Conservation (phyloP, 2,113 vertebrate genomes). For the Pseudorasbora parva region DNA sequence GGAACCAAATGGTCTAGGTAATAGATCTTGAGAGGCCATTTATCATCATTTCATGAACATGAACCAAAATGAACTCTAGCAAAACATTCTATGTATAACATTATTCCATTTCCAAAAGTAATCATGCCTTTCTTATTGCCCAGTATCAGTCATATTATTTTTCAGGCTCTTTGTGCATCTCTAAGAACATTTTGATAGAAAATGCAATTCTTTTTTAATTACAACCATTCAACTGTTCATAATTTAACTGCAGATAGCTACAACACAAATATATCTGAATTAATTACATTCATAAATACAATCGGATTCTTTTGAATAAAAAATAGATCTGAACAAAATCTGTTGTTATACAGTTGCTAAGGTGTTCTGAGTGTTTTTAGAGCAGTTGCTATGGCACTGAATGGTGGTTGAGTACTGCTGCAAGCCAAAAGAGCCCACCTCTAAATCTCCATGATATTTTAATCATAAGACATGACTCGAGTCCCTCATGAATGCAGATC, state of each 20-base stretch:
- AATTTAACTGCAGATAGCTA: neutral
- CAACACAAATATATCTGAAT: too few relatives aligned
- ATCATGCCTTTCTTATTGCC: neutral
- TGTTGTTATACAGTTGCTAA: neutral
- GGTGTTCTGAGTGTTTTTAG: neutral
- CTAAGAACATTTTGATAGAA: neutral
- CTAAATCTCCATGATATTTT: too few relatives aligned
- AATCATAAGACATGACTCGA: too few relatives aligned
- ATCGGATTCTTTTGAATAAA: neutral
- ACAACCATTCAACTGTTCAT: neutral
- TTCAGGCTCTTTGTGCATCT: neutral
- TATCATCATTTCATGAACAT: neutral
- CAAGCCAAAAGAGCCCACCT: too few relatives aligned
- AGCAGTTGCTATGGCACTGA: too few relatives aligned
- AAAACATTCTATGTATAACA: neutral
- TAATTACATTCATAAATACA: too few relatives aligned
- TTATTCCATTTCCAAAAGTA: neutral
- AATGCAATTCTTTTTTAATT: neutral
- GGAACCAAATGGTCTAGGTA: conserved; percentile 1
- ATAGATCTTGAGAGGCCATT: conserved; percentile 4
- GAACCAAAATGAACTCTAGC: neutral
- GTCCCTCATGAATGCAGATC: too few relatives aligned
- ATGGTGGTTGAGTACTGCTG: too few relatives aligned
- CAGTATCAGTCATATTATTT: neutral
- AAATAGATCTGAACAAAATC: neutral